Evolutionary conservation across 2,797 vertebrate genomes (phyloP).

Genomic region (Amblyraja radiata): DNA sequence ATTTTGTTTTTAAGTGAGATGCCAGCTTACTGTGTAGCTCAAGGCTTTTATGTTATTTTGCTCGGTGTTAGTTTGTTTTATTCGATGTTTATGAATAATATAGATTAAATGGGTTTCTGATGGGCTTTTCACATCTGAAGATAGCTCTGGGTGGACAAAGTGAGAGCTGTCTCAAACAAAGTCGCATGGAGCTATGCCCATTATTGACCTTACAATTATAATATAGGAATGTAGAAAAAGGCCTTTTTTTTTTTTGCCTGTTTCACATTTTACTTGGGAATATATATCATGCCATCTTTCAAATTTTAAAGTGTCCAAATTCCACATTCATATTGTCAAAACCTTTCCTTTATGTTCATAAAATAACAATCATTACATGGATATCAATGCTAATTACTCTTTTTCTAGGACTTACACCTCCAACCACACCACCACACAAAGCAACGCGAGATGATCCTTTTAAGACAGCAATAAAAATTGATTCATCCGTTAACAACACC

Average conservation of each 20-base stretch:
- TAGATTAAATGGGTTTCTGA: not conserved
- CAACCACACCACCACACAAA: conserved; percentile 95
- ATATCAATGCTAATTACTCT: not conserved
- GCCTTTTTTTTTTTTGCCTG: not conserved
- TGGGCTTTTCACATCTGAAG: not conserved
- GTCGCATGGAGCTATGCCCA: too few species aligned
- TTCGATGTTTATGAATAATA: not conserved
- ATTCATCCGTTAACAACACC: conserved; percentile 44
- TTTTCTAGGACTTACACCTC: conserved; percentile 82
- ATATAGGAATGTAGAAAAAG: too few species aligned
- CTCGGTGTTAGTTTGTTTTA: not conserved
- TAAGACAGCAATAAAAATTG: conserved; percentile 73
- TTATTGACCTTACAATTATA: not conserved
- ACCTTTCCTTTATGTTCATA: not conserved
- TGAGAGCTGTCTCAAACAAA: not conserved
- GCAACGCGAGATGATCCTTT: conserved; percentile 86
- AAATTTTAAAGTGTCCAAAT: not conserved
- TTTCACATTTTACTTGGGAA: not conserved
- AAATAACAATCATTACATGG: not conserved
- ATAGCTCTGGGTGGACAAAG: not conserved
- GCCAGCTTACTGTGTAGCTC: not conserved
- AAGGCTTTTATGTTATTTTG: not conserved
- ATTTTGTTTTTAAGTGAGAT: not conserved
- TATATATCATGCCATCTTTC: not conserved
- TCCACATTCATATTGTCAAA: not conserved